These are phyloP conservation scores for Agrotis segetum DNA, from an alignment of 2,888 invertebrate genomes.

Conservation along the genomic window DNA sequence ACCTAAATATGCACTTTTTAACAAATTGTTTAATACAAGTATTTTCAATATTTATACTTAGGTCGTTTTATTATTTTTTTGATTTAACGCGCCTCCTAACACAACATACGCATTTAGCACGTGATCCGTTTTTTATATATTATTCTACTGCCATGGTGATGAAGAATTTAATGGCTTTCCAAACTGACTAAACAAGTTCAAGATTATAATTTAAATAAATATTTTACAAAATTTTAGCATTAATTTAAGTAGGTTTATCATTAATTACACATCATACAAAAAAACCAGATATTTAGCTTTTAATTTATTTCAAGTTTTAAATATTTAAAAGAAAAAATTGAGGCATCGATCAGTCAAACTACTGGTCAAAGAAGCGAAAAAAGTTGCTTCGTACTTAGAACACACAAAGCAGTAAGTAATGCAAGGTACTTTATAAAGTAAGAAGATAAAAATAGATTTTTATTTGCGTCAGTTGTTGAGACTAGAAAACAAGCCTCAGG, in stretches of 20 bases:
- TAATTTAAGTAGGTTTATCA: conserved; percentile 1
- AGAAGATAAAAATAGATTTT: conserved; percentile 54
- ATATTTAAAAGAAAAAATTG: background rate
- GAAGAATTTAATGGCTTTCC: conserved; percentile 9
- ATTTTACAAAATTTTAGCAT: conserved; percentile 22
- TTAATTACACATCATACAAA: conserved; percentile 4
- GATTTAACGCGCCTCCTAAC: no score
- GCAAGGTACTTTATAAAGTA: conserved; percentile 37
- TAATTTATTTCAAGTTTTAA: background rate
- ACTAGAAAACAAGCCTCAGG: conserved; percentile 63
- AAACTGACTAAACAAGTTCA: conserved; percentile 20
- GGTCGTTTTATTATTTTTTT: no score
- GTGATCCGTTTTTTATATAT: conserved; percentile 9
- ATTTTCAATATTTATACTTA: no score
- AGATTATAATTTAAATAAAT: conserved; percentile 9
- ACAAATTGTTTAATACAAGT: no score
- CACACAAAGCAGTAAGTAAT: conserved; percentile 35
- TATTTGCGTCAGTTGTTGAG: conserved; percentile 58
- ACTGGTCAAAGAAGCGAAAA: background rate
- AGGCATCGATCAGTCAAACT: background rate
- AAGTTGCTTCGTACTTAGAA: conserved; percentile 2
- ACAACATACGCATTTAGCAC: no score
- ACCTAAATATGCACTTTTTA: no score
- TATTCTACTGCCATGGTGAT: conserved; percentile 15
- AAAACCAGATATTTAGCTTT: background rate